These are phyloP conservation scores for Pristionchus fissidentatus DNA, from an alignment of 2,888 invertebrate genomes.

Conservation along the genomic window DNA sequence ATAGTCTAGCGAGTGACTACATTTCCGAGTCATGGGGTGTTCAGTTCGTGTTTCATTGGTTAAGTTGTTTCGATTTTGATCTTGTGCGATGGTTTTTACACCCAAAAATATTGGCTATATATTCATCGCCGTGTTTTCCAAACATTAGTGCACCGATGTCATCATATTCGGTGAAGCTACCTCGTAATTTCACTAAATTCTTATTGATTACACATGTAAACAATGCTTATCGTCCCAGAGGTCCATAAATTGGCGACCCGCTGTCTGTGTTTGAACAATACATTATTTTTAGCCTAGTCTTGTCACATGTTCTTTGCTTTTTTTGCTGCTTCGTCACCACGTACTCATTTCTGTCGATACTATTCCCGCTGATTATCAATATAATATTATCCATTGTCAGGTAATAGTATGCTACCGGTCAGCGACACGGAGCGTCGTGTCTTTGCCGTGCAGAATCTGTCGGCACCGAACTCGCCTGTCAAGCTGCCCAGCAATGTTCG, in stretches of 20 bases:
- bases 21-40: slow-evolving; percentile 38
- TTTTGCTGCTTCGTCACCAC: slow-evolving; percentile 14
- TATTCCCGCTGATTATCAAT: neutral
- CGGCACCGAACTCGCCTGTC: slow-evolving; percentile 43
- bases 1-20: slow-evolving; percentile 32
- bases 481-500: slow-evolving; percentile 20
- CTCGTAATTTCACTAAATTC: too few species aligned
- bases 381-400: neutral
- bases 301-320: slow-evolving; percentile 28
- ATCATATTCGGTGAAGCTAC: too few species aligned
- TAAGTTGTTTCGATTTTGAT: too few species aligned
- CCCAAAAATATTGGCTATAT: too few species aligned
- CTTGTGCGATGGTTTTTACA: too few species aligned
- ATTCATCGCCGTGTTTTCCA: too few species aligned
- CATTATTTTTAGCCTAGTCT: neutral
- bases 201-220: too few species aligned
- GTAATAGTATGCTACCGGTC: slow-evolving; percentile 47
- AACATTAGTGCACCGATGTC: too few species aligned
- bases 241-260: too few species aligned
- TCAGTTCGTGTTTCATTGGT: neutral
- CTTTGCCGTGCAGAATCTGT: slow-evolving; percentile 44
- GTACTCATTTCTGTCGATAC: neutral
- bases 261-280: too few species aligned
- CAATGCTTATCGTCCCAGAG: too few species aligned
- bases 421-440: slow-evolving; percentile 38